Percentiles rank a stretch among this genome's conserved stretches.
Conservation (phyloP, 2,797 vertebrate genomes). For the Chelonia mydas region DNA sequence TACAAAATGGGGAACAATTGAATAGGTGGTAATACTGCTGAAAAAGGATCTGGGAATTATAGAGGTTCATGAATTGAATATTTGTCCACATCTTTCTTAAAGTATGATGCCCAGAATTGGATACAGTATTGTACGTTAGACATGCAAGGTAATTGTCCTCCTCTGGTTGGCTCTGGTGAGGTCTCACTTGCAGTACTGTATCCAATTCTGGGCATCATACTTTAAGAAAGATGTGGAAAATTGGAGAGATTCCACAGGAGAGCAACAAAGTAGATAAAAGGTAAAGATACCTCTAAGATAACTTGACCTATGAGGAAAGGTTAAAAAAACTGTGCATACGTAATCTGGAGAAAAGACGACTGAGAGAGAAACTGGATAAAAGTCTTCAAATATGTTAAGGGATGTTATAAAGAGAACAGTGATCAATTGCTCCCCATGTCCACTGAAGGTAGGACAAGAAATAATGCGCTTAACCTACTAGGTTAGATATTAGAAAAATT, state of each 20-base stretch:
- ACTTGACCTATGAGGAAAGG: not conserved
- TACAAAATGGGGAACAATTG: not conserved
- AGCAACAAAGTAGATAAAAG: not conserved
- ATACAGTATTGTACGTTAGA: not conserved
- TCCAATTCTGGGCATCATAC: not conserved
- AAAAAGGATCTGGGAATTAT: not conserved
- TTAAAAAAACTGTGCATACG: not conserved
- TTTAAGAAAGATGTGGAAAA: not conserved
- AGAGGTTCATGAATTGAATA: not conserved
- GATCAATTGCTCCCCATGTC: not conserved
- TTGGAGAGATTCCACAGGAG: not conserved
- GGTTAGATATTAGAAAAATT: not conserved
- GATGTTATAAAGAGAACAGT: not conserved
- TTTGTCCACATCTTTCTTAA: too few species aligned
- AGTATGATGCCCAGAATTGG: too few species aligned
- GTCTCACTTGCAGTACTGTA: not conserved
- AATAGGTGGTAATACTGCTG: not conserved
- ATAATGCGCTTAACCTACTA: not conserved
- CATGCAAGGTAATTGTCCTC: not conserved
- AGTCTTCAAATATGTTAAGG: not conserved
- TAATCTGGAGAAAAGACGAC: not conserved
- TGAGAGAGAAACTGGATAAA: not conserved
- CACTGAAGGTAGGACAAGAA: not conserved
- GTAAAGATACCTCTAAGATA: not conserved
- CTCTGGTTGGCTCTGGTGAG: not conserved